Evolutionary conservation across 2,113 vertebrate genomes (phyloP).

Genomic region (Fukomys damarensis): DNA sequence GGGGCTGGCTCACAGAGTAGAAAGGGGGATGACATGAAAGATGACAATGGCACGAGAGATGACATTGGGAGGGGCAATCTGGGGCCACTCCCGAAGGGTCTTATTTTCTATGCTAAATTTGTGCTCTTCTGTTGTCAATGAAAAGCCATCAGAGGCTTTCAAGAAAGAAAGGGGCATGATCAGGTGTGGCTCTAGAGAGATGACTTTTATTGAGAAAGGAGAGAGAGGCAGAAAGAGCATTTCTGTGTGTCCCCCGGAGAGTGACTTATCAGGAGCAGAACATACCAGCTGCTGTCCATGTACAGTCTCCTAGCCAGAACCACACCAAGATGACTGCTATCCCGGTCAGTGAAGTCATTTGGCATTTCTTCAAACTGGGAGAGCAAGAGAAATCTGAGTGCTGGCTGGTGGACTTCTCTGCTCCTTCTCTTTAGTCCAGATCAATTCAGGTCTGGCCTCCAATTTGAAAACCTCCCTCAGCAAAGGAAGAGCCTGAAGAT

Average conservation of each 20-base stretch:
- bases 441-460: background rate
- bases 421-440: background rate
- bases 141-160: background rate
- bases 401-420: background rate
- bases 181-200: background rate
- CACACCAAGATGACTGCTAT: background rate
- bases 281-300: accelerated
- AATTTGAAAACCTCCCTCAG: background rate
- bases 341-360: background rate
- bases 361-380: background rate
- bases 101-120: background rate
- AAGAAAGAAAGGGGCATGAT: background rate
- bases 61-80: background rate
- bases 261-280: too few species aligned
- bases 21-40: background rate
- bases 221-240: background rate
- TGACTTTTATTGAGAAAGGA: background rate
- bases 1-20: background rate
- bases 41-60: background rate
- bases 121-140: background rate
- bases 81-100: background rate
- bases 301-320: background rate
- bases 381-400: background rate
- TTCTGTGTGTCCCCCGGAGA: background rate
- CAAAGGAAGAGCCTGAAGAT: background rate